phyloP scores from a whole-genome alignment of 2,888 invertebrate genomes.

The Sympetrum striolatum region DNA sequence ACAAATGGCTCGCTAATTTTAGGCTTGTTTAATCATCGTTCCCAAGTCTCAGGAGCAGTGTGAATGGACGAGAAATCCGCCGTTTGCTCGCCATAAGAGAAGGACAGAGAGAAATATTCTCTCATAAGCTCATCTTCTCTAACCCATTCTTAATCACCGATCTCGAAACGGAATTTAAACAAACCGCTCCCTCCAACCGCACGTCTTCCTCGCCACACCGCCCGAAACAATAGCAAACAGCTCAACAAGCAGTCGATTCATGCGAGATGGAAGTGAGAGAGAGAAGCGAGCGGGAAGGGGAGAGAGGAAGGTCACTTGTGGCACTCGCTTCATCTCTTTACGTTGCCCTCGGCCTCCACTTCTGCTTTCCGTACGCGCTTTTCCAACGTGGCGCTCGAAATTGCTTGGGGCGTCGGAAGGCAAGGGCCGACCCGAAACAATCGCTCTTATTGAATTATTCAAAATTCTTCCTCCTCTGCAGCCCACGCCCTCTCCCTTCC shows the following conservation, averaged over 20 bases:
- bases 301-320: background rate
- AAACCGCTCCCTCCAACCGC: background rate
- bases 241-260: background rate
- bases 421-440: background rate
- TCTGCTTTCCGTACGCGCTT: background rate
- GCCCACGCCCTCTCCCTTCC: background rate
- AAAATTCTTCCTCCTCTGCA: background rate
- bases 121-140: too few relatives aligned
- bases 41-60: too few relatives aligned
- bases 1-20: too few relatives aligned
- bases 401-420: background rate
- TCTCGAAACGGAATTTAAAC: too few relatives aligned
- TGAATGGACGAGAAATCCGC: too few relatives aligned
- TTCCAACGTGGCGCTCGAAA: background rate
- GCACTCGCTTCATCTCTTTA: background rate
- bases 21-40: too few relatives aligned
- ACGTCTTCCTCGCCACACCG: background rate
- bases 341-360: background rate
- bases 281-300: background rate
- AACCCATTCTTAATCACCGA: too few relatives aligned
- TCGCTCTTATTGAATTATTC: background rate
- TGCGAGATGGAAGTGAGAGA: background rate
- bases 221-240: background rate
- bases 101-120: too few relatives aligned
- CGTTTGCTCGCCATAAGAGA: too few relatives aligned